Conservation (phyloP, 2,113 vertebrate genomes). For the Etheostoma cragini region DNA sequence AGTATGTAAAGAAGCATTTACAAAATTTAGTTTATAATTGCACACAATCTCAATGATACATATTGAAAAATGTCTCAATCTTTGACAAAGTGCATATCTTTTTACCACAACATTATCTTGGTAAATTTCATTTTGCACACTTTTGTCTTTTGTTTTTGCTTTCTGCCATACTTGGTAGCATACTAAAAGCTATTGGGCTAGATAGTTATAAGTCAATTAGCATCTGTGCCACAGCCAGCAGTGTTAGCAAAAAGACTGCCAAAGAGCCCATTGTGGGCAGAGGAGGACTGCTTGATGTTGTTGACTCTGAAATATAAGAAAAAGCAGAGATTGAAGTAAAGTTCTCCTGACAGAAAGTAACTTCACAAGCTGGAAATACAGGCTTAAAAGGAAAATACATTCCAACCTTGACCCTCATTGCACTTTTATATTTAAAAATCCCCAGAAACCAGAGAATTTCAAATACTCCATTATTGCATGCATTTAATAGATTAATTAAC, state of each 20-base stretch:
- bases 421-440: not conserved
- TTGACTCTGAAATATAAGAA: conserved; percentile 55
- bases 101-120: conserved; percentile 40
- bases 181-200: not conserved
- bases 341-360: not conserved
- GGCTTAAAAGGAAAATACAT: not conserved
- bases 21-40: not conserved
- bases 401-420: not conserved
- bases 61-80: not conserved
- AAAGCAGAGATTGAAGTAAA: not conserved
- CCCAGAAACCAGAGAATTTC: too few relatives aligned
- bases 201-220: conserved; percentile 40
- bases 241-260: conserved; percentile 48
- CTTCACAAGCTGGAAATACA: not conserved
- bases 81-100: conserved; percentile 47
- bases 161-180: not conserved
- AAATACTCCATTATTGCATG: not conserved
- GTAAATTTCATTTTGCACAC: conserved; percentile 54
- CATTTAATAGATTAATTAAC: not conserved
- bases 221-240: conserved; percentile 53
- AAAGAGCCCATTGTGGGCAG: conserved; percentile 21
- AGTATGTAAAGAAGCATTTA: not conserved
- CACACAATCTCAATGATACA: not conserved
- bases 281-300: conserved; percentile 44
- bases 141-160: not conserved